Conservation (phyloP, 2,888 invertebrate genomes). For the Buathra laborator region DNA sequence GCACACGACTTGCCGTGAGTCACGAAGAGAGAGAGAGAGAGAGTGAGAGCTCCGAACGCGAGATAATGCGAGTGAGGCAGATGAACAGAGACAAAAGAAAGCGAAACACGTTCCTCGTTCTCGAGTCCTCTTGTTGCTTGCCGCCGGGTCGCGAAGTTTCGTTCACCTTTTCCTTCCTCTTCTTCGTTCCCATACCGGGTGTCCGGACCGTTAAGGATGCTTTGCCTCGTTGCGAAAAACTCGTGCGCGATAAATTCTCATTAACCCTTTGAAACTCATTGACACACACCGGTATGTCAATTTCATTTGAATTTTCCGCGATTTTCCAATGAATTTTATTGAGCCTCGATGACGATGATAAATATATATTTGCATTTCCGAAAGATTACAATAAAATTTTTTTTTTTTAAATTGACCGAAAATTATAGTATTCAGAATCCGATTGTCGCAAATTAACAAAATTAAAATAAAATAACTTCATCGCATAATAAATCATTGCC, state of each 20-base stretch:
- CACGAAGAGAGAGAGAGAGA: conserved; percentile 48
- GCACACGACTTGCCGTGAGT: conserved; percentile 53
- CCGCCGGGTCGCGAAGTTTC: conserved; percentile 72
- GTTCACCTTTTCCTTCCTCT: conserved; percentile 69
- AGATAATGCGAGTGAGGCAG: conserved; percentile 35
- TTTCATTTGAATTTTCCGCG: too few species aligned
- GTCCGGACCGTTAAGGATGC: conserved; percentile 24
- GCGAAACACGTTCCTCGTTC: conserved; percentile 64
- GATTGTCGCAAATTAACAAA: too few species aligned
- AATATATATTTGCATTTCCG: too few species aligned
- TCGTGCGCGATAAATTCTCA: background rate
- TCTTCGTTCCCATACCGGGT: conserved; percentile 55
- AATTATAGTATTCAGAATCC: too few species aligned
- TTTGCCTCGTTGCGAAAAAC: background rate
- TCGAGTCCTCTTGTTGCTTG: conserved; percentile 46
- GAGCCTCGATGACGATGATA: too few species aligned
- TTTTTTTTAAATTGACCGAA: too few species aligned
- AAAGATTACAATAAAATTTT: too few species aligned
- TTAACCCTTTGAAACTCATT: too few species aligned
- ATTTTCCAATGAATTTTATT: too few species aligned
- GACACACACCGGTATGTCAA: too few species aligned
- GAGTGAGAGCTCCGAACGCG: background rate
- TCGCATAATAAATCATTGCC: too few species aligned
- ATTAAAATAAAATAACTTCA: too few species aligned
- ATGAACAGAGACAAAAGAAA: conserved; percentile 57